Base-by-base conservation (phyloP, 2,797 vertebrate genomes). In the Heteromormyrus szaboi region DNA sequence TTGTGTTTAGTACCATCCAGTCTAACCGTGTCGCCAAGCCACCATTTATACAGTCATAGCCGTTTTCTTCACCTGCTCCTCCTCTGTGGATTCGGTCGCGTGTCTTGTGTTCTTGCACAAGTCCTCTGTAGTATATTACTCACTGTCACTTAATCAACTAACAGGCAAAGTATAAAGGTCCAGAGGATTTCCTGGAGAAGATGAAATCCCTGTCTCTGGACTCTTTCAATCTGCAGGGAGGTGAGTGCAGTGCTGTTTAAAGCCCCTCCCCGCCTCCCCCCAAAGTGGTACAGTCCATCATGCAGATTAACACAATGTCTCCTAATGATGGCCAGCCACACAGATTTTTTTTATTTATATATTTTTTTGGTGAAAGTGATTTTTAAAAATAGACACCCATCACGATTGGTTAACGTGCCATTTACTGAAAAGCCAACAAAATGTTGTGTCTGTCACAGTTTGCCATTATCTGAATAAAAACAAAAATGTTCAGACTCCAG, bases 171-270 rank as follows among this genome's bases (percentile, higher is more conserved):
- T 96, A 96, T 22, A 93, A 96, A 0, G 94, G 95, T 19, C 94
- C 97, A 84, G 94, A 92, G 0, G 93, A 95, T 54, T 91, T 97
- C 90, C 90, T 97, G 86, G 93, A 96, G 88, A 96, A 96, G 89
- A 96, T 98, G 94, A 93, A 95, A 76, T 97, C 94, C 65, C 93
- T 99, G 86, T 95, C 96, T 33, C 1, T 96, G 56, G 96, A 95
- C 2, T 51, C 56, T 4, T 90, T 90, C 1, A 93, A 88, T 46
- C 90, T 92, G 89, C 92, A 92, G 87, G 68, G 92, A 94, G 97
- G 97, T 98, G 93, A 93, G 88, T 65, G 14, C 56, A 25, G 25
- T 41, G 54, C 22, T 8, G 48, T 79, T 51, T 41, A 62, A 59
- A 56, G 54, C 4, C 1, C 29, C 25, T 37, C 37, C 56, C 56